A percentile compares a stretch with the other conserved stretches of the same genome.
Evolutionary conservation across 1,140 invertebrate species (phyloP).

Genomic region (Scaptodrosophila lebanonensis): DNA sequence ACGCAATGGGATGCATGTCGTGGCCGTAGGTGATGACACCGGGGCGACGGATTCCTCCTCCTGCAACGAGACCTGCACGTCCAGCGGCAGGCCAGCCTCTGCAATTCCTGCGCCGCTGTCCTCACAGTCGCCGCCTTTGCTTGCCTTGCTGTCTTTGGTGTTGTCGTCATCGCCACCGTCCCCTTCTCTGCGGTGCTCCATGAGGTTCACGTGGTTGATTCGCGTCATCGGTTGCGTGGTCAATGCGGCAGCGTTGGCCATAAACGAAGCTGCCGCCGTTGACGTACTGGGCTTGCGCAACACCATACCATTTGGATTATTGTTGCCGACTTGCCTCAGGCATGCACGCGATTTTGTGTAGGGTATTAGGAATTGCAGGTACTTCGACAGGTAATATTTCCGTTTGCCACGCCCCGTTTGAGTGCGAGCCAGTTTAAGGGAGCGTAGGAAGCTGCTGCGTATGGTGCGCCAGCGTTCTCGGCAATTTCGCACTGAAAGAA

Average conservation of each 20-base stretch:
- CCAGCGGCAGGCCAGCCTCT: slow-evolving; percentile 21
- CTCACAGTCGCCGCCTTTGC: slow-evolving; percentile 1
- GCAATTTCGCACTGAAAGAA: slow-evolving; percentile 65
- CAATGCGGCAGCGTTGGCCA: not conserved
- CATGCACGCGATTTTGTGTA: slow-evolving; percentile 63
- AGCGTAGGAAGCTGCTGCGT: slow-evolving; percentile 68
- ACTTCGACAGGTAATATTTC: slow-evolving; percentile 71
- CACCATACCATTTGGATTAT: slow-evolving; percentile 4
- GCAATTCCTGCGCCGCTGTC: no score
- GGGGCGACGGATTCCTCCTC: slow-evolving; percentile 5
- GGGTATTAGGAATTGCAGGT: slow-evolving; percentile 68
- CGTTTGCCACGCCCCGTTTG: slow-evolving; percentile 68
- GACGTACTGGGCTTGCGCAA: slow-evolving; percentile 13
- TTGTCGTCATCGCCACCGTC: slow-evolving; percentile 2
- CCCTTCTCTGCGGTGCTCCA: slow-evolving; percentile 8
- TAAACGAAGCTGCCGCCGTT: slow-evolving; percentile 8
- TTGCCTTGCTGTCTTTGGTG: slow-evolving; percentile 36
- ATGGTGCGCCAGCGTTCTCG: slow-evolving; percentile 71
- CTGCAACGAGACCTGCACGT: slow-evolving; percentile 43
- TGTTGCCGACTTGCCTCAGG: slow-evolving; percentile 25
- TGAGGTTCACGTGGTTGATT: slow-evolving; percentile 33
- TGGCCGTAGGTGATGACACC: slow-evolving; percentile 2
- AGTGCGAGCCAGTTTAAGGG: slow-evolving; percentile 62
- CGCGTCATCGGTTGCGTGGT: slow-evolving; percentile 30
- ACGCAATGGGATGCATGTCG: slow-evolving; percentile 32